phyloP scores from a whole-genome alignment of 1,140 invertebrate genomes.

The Vanessa tameamea region DNA sequence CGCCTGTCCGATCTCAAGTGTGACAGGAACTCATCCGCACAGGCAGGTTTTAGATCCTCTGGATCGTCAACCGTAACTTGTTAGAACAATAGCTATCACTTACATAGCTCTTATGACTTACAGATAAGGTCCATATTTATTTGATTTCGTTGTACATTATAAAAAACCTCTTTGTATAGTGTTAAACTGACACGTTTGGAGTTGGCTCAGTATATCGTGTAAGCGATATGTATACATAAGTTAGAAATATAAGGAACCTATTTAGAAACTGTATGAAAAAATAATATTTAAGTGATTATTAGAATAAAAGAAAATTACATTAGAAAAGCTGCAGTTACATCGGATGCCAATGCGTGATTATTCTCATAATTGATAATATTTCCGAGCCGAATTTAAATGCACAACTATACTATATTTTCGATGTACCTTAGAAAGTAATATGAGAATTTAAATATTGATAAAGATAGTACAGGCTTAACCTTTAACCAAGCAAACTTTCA shows the following conservation, averaged over 20 bases:
- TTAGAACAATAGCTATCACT: slow-evolving; percentile 15
- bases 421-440: too few species aligned
- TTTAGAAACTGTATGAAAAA: not conserved
- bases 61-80: slow-evolving; percentile 14
- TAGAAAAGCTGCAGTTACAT: too few species aligned
- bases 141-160: not conserved
- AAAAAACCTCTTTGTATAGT: slow-evolving; percentile 5
- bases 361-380: too few species aligned
- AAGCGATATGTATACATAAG: not conserved
- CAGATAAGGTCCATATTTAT: not conserved
- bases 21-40: slow-evolving; percentile 26
- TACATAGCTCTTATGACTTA: not conserved
- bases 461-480: too few species aligned
- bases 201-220: not conserved
- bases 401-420: too few species aligned
- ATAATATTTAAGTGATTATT: too few species aligned
- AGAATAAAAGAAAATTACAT: too few species aligned
- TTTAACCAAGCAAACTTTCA: too few species aligned
- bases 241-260: not conserved
- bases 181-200: not conserved
- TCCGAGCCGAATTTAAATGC: too few species aligned
- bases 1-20: slow-evolving; percentile 16
- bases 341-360: too few species aligned
- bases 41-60: slow-evolving; percentile 19
- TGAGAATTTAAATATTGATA: too few species aligned